Base-by-base conservation (phyloP, 2,113 vertebrate species). In the Eleginops maclovinus region DNA sequence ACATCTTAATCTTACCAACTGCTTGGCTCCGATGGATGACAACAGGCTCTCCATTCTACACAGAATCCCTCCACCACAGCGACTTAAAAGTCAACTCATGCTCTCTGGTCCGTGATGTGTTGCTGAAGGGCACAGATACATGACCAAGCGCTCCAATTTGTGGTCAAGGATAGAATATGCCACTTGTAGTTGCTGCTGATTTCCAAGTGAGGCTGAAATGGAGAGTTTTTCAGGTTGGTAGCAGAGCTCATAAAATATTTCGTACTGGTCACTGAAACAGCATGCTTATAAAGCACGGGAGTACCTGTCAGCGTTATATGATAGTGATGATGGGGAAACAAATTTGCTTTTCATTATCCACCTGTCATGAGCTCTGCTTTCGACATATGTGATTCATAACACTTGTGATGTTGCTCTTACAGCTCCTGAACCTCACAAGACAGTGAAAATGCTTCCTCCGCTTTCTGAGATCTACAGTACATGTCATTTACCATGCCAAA, bases 1-100 rank as follows among this genome's bases (percentile, higher is more conserved):
- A 73, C 82, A 83, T 65, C 67, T 53, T 82, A 79, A 83, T 83
- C 79, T 77, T 62, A 59, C 76, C 73, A 70, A 75, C 71, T 82
- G 79, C 63, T 80, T 53, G 21, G 61, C 26, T 82, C 56, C 68
- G 72, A 53, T 68, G 55, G 72, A 83, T 70, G 74, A 74, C 22
- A 66, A 51, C 51, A 59, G 77, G 49, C 67, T 54, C 65, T 76
- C 59, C 12, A 36, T 61, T 76, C 67, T 70, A 12, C 51, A 13
- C 54, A 65, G 22, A 79, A 74, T 58, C 36, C 62, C 40, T 54
- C 58, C 41, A 62, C 13, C 51, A 40, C 22, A 1, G 7, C 3
- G 17, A 63, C 49, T 81, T 61, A 61, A 70, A 86, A 83, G 36
- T 82, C 77, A 72, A 28, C 28, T 77, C 65, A 84, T 15, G 16